phyloP scores from a whole-genome alignment of 37 sponge, comb jelly and placozoan genomes.

The Oscarella lobularis region DNA sequence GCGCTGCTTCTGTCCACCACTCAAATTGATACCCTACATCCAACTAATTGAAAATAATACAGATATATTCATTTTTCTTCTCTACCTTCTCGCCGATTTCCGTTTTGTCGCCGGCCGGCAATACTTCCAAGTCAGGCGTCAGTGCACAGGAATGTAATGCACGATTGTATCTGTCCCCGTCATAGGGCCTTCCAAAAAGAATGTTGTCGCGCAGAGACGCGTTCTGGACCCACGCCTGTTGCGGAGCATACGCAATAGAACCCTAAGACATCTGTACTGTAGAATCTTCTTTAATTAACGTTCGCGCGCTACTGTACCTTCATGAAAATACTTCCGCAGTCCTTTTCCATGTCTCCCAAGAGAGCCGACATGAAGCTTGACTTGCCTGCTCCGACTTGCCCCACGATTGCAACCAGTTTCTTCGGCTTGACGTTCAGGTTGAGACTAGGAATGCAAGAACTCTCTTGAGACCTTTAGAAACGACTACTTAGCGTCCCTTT shows the following conservation, averaged over 20 bases:
- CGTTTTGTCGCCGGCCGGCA: slow-evolving; percentile 94
- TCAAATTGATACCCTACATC: slow-evolving; percentile 90
- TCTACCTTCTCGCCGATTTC: slow-evolving; percentile 99
- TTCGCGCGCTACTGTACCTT: neutral
- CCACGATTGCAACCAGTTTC: slow-evolving; percentile 96
- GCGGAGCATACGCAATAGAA: slow-evolving; percentile 85
- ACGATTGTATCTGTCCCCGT: neutral
- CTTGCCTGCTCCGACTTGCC: slow-evolving; percentile 97
- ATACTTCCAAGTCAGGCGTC: slow-evolving; percentile 81
- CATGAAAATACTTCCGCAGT: slow-evolving; percentile 46
- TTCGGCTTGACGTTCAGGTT: too few relatives aligned
- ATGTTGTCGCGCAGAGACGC: slow-evolving; percentile 87
- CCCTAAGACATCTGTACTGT: too few relatives aligned
- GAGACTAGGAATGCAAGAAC: too few relatives aligned
- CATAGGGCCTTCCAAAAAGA: slow-evolving; percentile 53
- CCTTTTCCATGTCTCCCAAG: slow-evolving; percentile 95
- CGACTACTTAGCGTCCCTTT: too few relatives aligned
- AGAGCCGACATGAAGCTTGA: slow-evolving; percentile 88
- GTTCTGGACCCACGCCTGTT: slow-evolving; percentile 97
- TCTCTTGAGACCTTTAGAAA: too few relatives aligned
- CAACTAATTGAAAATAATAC: neutral
- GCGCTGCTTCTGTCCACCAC: slow-evolving; percentile 99
- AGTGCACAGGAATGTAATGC: slow-evolving; percentile 76
- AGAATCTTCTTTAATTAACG: neutral
- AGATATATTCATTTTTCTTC: too few relatives aligned